Percentiles rank a stretch among this genome's conserved stretches.
Conservation (phyloP, 2,888 invertebrate species). For the Meganola albula region DNA sequence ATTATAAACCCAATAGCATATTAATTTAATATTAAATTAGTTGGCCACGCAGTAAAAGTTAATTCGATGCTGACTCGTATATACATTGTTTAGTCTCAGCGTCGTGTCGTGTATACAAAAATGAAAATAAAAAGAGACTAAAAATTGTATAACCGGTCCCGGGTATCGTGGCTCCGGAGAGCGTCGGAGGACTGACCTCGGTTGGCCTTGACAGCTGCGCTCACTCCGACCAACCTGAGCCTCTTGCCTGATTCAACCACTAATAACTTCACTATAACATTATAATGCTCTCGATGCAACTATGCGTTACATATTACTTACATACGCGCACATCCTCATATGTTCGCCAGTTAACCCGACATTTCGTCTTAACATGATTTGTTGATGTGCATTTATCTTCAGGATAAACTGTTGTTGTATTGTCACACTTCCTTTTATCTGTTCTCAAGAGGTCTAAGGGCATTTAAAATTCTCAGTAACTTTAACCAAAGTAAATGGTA, state of each 20-base stretch:
- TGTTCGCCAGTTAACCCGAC: conserved; percentile 26
- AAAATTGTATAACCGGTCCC: conserved; percentile 76
- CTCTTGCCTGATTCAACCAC: conserved; percentile 66
- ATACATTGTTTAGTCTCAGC: conserved; percentile 76
- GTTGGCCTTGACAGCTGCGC: conserved; percentile 77
- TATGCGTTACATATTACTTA: conserved; percentile 59
- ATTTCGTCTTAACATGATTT: conserved; percentile 59
- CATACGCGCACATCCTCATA: conserved; percentile 27
- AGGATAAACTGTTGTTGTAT: conserved; percentile 22
- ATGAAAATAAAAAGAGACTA: conserved; percentile 76
- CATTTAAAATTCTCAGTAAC: too few relatives aligned
- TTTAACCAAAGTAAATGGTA: too few relatives aligned
- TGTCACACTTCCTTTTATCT: conserved; percentile 10
- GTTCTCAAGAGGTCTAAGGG: too few relatives aligned
- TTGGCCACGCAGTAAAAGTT: conserved; percentile 65
- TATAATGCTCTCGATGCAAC: conserved; percentile 65
- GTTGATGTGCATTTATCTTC: conserved; percentile 50
- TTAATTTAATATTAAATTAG: conserved; percentile 48
- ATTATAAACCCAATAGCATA: conserved; percentile 27
- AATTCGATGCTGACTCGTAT: conserved; percentile 69
- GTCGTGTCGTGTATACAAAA: conserved; percentile 75
- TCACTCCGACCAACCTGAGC: conserved; percentile 57
- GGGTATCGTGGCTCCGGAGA: conserved; percentile 68
- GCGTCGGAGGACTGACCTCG: conserved; percentile 75
- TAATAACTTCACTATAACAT: conserved; percentile 72